These are phyloP conservation scores for Spea bombifrons DNA, from an alignment of 2,113 vertebrate genomes.

Conservation along the genomic window DNA sequence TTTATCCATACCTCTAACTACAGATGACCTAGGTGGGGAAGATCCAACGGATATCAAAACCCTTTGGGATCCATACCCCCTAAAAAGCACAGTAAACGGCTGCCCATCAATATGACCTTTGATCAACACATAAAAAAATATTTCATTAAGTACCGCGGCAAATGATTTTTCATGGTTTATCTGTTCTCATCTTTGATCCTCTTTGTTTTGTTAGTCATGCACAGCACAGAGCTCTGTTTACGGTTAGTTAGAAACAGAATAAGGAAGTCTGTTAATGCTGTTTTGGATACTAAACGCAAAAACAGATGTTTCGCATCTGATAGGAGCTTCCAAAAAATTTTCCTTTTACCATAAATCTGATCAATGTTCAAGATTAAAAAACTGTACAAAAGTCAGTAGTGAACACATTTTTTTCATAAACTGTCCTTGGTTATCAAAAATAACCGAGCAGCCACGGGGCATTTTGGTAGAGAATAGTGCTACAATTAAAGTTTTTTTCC, in stretches of 20 bases:
- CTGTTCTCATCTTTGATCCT: conserved; percentile 27
- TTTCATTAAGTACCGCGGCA: conserved; percentile 43
- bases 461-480: background rate
- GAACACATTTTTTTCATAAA: no score
- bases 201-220: conserved; percentile 38
- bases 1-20: no score
- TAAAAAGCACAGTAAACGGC: background rate
- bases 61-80: background rate
- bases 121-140: conserved; percentile 44
- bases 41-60: background rate
- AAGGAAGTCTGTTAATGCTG: background rate
- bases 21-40: no score
- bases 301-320: conserved; percentile 13
- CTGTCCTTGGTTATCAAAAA: background rate
- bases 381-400: background rate
- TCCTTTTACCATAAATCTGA: background rate
- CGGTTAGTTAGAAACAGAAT: conserved; percentile 38
- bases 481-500: no score
- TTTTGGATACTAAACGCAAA: conserved; percentile 30
- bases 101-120: conserved; percentile 13
- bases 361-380: background rate
- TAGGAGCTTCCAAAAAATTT: background rate
- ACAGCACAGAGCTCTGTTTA: background rate
- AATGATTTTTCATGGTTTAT: conserved; percentile 48
- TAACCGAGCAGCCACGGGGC: background rate